phyloP scores from a whole-genome alignment of 2,888 invertebrate genomes.

The Protonemura montana region DNA sequence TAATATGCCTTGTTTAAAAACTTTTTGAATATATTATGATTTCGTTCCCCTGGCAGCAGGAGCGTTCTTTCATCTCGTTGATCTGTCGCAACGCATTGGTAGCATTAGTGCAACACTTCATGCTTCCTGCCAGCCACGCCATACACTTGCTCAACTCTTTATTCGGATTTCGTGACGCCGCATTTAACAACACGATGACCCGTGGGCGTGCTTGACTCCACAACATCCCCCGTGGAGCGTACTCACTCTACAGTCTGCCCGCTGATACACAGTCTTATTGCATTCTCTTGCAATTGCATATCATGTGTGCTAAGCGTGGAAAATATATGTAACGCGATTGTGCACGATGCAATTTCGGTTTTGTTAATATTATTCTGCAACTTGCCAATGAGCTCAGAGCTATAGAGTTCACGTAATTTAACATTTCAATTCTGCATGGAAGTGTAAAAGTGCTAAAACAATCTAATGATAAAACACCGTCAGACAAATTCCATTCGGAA shows the following conservation, averaged over 20 bases:
- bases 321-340: background rate
- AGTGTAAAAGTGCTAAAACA: too few species aligned
- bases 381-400: background rate
- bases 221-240: background rate
- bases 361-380: background rate
- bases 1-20: background rate
- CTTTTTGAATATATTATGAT: background rate
- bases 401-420: background rate
- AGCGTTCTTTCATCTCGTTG: background rate
- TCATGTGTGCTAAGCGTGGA: background rate
- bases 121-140: background rate
- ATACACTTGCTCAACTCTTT: slow-evolving; percentile 19
- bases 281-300: background rate
- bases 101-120: background rate
- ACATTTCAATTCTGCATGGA: background rate
- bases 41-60: background rate
- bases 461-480: too few species aligned
- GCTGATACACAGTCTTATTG: background rate
- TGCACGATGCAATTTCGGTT: slow-evolving; percentile 4
- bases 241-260: background rate
- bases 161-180: slow-evolving; percentile 26
- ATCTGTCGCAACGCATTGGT: background rate
- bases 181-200: slow-evolving; percentile 17
- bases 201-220: slow-evolving; percentile 20
- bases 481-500: too few species aligned